These are phyloP conservation scores for Prionace glauca DNA, from an alignment of 2,797 vertebrate species.

Conservation along the genomic window DNA sequence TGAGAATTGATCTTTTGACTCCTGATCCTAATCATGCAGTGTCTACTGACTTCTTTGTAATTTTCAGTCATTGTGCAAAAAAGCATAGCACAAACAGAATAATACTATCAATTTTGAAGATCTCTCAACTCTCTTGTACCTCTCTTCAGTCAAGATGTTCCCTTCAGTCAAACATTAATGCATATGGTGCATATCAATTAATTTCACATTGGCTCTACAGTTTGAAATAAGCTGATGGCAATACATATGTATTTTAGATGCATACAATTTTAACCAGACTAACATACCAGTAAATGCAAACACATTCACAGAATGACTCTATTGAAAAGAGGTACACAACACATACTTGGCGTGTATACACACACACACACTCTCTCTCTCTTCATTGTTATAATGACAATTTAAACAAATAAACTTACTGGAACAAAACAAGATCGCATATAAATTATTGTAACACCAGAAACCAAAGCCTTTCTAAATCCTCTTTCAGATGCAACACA, in stretches of 20 bases:
- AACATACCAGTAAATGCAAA: not conserved
- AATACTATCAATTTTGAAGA: not conserved
- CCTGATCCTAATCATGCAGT: not conserved
- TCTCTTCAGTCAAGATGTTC: not conserved
- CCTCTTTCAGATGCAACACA: not conserved
- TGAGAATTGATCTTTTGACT: not conserved
- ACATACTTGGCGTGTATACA: not conserved
- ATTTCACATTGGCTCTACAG: not conserved
- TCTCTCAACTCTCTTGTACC: not conserved
- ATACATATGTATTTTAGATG: not conserved
- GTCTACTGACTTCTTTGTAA: not conserved
- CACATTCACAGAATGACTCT: not conserved
- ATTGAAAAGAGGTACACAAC: not conserved
- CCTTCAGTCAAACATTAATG: not conserved
- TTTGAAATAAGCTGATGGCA: not conserved
- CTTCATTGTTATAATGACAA: not conserved
- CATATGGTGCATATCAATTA: not conserved
- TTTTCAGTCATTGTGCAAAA: not conserved
- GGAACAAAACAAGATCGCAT: not conserved
- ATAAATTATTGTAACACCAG: not conserved
- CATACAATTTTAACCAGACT: not conserved
- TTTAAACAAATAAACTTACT: not conserved
- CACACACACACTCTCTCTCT: not conserved
- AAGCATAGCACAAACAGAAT: not conserved
- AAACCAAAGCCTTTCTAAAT: not conserved